Base-by-base conservation (phyloP, 2,113 vertebrate species). In the Elephas maximus region DNA sequence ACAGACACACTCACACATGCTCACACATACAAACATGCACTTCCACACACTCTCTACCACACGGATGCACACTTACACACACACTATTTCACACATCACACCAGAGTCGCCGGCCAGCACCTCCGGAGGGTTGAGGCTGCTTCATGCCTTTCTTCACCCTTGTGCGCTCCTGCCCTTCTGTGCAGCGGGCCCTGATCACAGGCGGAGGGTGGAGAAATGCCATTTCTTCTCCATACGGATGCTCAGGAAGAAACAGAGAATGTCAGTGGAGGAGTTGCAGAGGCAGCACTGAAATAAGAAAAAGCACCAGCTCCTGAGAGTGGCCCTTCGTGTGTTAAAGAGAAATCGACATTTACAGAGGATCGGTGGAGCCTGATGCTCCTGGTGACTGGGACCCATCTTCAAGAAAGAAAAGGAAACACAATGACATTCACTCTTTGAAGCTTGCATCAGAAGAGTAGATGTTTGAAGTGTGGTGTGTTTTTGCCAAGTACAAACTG, bases 131-230 rank as follows among this genome's bases (percentile, higher is more conserved):
- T 20, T 0, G 18, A 1, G 6, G 24, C 1, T 14, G 53, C 51
- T 44, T 3, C 20, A 1, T 30, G 0, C 1, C 28, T 2, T 6
- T 18, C 44, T 37, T 20, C 20, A 2, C 0, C 2, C 20, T 15
- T 1, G 1, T 51, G 2, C 26, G 10, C 0, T 6, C 20, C 57
- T 0, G 65, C 11, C 53, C 67, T 92, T 41, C 60, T 2, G 8
- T 0, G 0, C 0, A 0, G 6, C 0, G 5, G 57, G 53, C 62
- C 37, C 45, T 0, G 24, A 4, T n/a, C 8, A 12, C 60, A 1
- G 20, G 79, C 5, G 6, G 57, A 51, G 5, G 45, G 23, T 0
- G 2, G 41, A 18, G 53, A 86, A 45, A 48, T 0, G 1, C 18
- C 63, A 3, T n/a, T 0, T 0, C 30, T 15, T 1, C 26, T 12